Evolutionary conservation across 2,113 vertebrate genomes (phyloP), one percentile per base, ranked within the genome.

Genomic region (Hyperopisus bebe): DNA sequence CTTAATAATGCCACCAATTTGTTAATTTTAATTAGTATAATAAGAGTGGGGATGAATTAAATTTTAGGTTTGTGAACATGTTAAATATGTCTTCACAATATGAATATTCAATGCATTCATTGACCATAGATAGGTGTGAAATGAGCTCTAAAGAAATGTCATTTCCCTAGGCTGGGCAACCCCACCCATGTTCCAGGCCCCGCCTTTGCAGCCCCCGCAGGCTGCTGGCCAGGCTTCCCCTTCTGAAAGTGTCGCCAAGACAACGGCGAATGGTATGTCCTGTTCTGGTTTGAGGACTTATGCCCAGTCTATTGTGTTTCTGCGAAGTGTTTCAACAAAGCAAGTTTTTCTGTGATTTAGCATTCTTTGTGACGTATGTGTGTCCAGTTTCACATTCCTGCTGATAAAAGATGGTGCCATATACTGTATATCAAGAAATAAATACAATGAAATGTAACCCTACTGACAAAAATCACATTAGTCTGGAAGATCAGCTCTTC

Each of bases 181-280:
- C 39, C 89, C 89, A 1, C 89, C 89, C 74, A 89, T 89, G 89
- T 84, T 89, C 17, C 89, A 97, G 88, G 94, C 95, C 31, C 93
- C 92, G 9, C 93, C 96, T 55, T 91, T 95, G 53, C 95, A 95
- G 89, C 89, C 94, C 3, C 93, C 95, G 11, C 88, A 92, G 84
- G 42, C 90, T 58, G 62, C 91, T 17, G 92, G 91, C 50, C 94
- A 93, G 77, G 93, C 74, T 91, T 94, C 94, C 86, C 93, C 94
- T 88, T 91, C 93, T 85, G 93, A 94, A 90, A 92, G 89, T 55
- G 90, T 91, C 77, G 91, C 94, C 89, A 95, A 93, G 88, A 91
- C 92, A 70, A 91, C 93, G 89, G 91, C 92, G 4, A 93, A 87
- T n/a, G 94, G 97, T 97, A 90, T 92, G 87, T 58, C 31, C 47